phyloP scores from a whole-genome alignment of 2,888 invertebrate genomes.

The Caenorhabditis sinica region DNA sequence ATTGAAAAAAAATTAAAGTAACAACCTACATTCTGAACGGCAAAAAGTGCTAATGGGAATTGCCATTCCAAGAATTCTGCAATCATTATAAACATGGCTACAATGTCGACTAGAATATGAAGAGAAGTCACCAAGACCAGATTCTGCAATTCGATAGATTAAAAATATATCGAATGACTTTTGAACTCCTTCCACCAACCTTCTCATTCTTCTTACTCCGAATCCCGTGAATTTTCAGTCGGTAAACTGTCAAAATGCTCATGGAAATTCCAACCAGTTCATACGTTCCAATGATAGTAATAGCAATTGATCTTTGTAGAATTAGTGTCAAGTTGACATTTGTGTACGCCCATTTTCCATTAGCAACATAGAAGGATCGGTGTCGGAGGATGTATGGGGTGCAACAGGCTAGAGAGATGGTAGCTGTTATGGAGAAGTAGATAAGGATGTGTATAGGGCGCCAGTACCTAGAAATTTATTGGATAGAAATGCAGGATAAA shows the following conservation, averaged over 20 bases:
- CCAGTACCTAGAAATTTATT: constrained; percentile 46
- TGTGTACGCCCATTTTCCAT: constrained; percentile 56
- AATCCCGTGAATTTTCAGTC: constrained; percentile 49
- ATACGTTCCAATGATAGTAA: constrained; percentile 43
- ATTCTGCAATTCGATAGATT: too few relatives aligned
- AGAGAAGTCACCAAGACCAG: constrained; percentile 37
- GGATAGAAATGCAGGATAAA: too few relatives aligned
- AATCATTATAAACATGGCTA: constrained; percentile 58
- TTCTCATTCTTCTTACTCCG: constrained; percentile 48
- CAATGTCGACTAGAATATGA: constrained; percentile 49
- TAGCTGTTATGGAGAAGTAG: constrained; percentile 46
- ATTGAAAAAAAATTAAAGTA: too few relatives aligned
- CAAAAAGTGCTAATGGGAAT: constrained; percentile 39
- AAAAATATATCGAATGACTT: too few relatives aligned
- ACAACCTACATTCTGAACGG: constrained; percentile 34
- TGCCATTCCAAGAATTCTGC: constrained; percentile 54
- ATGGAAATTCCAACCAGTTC: constrained; percentile 43
- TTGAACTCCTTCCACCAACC: not conserved
- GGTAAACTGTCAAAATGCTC: constrained; percentile 47
- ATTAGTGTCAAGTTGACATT: constrained; percentile 40
- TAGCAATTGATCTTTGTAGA: constrained; percentile 55
- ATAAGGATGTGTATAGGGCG: constrained; percentile 27
- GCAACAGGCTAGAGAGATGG: constrained; percentile 29
- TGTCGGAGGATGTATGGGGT: constrained; percentile 52
- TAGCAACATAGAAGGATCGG: constrained; percentile 39